Conservation (phyloP, 2,797 vertebrate species). For the Carcharodon carcharias region DNA sequence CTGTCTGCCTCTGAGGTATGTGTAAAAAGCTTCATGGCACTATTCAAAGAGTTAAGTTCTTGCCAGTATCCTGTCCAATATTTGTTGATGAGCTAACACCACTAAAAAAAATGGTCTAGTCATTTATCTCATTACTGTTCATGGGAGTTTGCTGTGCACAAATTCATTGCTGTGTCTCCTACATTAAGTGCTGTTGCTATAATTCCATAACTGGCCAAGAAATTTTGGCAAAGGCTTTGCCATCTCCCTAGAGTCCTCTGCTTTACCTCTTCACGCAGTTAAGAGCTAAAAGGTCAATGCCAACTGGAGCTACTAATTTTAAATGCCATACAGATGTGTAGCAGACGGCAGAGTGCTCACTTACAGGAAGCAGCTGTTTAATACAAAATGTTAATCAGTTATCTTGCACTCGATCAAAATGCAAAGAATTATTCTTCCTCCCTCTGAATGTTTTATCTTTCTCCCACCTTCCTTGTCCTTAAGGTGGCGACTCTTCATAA, state of each 20-base stretch:
- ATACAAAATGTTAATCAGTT: neutral
- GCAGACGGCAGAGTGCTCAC: neutral
- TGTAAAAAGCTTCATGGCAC: neutral
- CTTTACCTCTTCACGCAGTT: neutral
- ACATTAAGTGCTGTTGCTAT: neutral
- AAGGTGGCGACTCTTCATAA: neutral
- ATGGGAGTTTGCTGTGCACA: neutral
- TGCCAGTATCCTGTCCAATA: neutral
- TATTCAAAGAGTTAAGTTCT: neutral
- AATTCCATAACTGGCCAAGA: neutral
- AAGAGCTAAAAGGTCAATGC: neutral
- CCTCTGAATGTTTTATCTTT: neutral
- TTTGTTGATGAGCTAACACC: too few relatives aligned
- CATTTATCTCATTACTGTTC: neutral
- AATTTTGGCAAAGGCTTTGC: neutral
- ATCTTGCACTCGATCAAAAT: neutral
- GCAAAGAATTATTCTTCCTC: neutral
- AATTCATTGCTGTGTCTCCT: neutral
- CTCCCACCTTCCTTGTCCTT: neutral
- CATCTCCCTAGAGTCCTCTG: neutral
- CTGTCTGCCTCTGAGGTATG: neutral
- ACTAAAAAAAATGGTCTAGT: neutral
- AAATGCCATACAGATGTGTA: neutral
- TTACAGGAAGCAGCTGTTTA: neutral
- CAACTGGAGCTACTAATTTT: neutral